A percentile compares a stretch with the other conserved stretches of the same genome.
Conservation (phyloP, 1,140 invertebrate genomes). For the Drosophila bocki region DNA sequence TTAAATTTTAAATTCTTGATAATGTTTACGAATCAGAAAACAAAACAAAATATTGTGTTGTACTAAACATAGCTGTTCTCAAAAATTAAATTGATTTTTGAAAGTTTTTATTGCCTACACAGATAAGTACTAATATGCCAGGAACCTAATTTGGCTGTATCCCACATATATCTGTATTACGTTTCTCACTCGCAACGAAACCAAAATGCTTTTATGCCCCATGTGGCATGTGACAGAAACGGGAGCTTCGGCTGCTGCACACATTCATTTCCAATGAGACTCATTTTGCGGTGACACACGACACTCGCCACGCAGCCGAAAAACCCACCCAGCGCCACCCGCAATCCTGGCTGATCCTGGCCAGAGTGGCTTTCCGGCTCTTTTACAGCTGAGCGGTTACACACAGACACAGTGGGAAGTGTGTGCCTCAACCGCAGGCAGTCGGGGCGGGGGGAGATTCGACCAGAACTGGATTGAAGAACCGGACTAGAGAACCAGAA, state of each 20-base stretch:
- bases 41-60: too few relatives aligned
- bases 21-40: not conserved
- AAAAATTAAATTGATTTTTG: not conserved
- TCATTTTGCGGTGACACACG: conserved; percentile 78
- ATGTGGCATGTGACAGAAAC: conserved; percentile 30
- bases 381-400: conserved; percentile 77
- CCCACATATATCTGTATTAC: conserved; percentile 5
- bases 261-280: conserved; percentile 80
- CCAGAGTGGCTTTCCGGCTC: conserved; percentile 71
- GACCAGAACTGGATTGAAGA: not conserved
- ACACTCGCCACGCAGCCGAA: conserved; percentile 21
- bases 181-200: conserved; percentile 49
- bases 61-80: too few relatives aligned
- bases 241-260: conserved; percentile 25
- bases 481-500: conserved; percentile 49
- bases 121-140: conserved; percentile 16
- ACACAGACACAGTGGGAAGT: conserved; percentile 51
- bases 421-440: conserved; percentile 58
- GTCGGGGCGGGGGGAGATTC: not conserved
- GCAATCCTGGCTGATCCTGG: conserved; percentile 55
- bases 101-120: not conserved
- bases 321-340: conserved; percentile 28
- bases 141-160: conserved; percentile 5
- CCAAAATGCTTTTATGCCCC: conserved; percentile 70
- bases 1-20: not conserved